phyloP scores from a whole-genome alignment of 2,113 vertebrate species.

The Axis porcinus region DNA sequence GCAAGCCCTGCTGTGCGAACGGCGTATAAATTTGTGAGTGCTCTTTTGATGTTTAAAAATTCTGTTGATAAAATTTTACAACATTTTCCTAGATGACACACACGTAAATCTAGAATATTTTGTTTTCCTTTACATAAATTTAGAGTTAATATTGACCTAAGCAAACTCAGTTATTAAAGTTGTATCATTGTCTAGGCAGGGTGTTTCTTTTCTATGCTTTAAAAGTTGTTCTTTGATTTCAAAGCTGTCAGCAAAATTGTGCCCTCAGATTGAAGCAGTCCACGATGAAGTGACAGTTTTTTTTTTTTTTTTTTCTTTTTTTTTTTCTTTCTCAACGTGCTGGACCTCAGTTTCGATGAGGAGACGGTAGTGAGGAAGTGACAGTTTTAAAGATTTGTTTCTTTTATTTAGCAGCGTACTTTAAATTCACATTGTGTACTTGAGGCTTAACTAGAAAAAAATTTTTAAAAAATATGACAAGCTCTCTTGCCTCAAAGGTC shows the following conservation, averaged over 20 bases:
- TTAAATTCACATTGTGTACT: background rate
- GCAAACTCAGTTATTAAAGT: background rate
- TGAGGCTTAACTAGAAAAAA: background rate
- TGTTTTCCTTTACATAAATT: background rate
- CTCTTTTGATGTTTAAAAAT: background rate
- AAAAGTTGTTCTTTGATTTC: background rate
- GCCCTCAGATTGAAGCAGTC: background rate
- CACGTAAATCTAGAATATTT: background rate
- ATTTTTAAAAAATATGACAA: background rate
- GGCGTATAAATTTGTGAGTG: conserved; percentile 88
- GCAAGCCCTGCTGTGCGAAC: conserved; percentile 87
- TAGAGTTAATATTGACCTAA: background rate
- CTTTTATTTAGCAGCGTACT: background rate
- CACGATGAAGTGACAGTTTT: background rate
- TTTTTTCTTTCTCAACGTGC: too few species aligned
- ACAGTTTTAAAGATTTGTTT: background rate
- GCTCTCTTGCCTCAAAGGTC: background rate
- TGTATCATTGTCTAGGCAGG: background rate
- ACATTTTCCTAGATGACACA: background rate
- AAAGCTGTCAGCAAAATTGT: background rate
- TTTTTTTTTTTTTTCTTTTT: too few species aligned
- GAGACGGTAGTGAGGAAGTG: too few species aligned
- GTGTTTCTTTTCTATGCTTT: background rate
- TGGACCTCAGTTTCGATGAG: too few species aligned
- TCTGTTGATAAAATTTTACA: background rate